Base-by-base conservation (phyloP, 2,888 invertebrate species). In the Leptopilina drosophilae region DNA sequence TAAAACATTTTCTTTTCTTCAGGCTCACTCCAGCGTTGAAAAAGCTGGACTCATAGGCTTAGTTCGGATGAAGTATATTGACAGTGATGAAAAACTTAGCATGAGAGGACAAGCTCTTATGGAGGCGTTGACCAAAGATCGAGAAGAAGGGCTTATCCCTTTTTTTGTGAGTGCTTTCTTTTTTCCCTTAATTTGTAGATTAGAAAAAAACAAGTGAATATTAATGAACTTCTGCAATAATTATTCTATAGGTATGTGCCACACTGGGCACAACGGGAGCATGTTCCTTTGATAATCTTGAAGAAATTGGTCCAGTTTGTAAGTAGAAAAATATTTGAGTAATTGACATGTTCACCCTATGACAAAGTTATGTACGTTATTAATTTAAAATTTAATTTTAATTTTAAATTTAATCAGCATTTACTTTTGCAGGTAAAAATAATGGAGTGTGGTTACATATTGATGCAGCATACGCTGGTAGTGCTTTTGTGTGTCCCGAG, bases 381-480 rank as follows among this genome's bases (percentile, higher is more conserved):
- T 62, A 5, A 42, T 15, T 40, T 33, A 15, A 33, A 20, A 20
- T 20, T 20, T 20, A 20, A 20, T 1, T 20, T 0, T 1, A 20
- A 20, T 20, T 20, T 20, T 49, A 49, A 9, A 49, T 49, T 49
- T 11, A 49, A 49, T 49, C 11, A 12, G 49, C 11, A 59, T 40
- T 15, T 53, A 62, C 33, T 2, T 20, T 80, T 83, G 0, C 46
- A 94, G 94, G 98, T 89, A 93, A 94, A 81, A 94, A 95, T 77
- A 97, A 98, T 90, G 95, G 96, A 1, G 92, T 99, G 11, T 99
- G 99, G 99, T 93, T 99, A 67, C 99, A 99, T 89, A 96, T 98
- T 11, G 99, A 99, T 89, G 98, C 99, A 0, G 99, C 99, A 0
- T 99, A 99, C 88, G 99, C 99, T 0, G 99, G 99, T 11, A 97